phyloP scores from a whole-genome alignment of 2,797 vertebrate genomes.

The Hydrocynus forskahlii region DNA sequence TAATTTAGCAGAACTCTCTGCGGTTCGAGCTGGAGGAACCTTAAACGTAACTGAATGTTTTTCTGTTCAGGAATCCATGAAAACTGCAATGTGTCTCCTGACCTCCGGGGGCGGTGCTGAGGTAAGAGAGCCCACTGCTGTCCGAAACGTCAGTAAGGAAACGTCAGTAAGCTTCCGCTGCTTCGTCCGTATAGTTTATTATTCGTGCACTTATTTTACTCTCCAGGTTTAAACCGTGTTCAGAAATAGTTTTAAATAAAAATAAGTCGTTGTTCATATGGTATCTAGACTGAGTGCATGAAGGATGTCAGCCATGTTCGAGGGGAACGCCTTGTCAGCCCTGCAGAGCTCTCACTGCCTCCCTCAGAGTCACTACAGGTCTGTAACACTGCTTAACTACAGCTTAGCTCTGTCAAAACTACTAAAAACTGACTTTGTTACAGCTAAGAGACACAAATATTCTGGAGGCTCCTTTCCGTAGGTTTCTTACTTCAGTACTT shows the following conservation, averaged over 20 bases:
- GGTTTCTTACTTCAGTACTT: too few species aligned
- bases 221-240: neutral
- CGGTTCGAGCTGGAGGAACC: too few species aligned
- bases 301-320: constrained; percentile 79
- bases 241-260: neutral
- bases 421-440: too few species aligned
- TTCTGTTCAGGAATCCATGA: too few species aligned
- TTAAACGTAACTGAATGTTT: too few species aligned
- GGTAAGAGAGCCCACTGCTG: neutral
- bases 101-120: neutral
- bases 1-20: too few species aligned
- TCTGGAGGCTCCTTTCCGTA: too few species aligned
- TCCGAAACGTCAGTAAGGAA: constrained; percentile 36
- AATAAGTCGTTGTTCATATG: constrained; percentile 59
- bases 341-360: constrained; percentile 78
- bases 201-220: neutral
- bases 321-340: constrained; percentile 75
- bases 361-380: constrained; percentile 75
- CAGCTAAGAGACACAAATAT: too few species aligned
- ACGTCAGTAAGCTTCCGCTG: constrained; percentile 30
- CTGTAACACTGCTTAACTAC: constrained; percentile 48
- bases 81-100: neutral
- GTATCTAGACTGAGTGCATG: constrained; percentile 59
- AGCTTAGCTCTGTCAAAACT: too few species aligned
- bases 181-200: constrained; percentile 1